Evolutionary conservation across 2,888 invertebrate genomes (phyloP), one percentile per base, ranked within the genome.

Genomic region (Phasia obesa): DNA sequence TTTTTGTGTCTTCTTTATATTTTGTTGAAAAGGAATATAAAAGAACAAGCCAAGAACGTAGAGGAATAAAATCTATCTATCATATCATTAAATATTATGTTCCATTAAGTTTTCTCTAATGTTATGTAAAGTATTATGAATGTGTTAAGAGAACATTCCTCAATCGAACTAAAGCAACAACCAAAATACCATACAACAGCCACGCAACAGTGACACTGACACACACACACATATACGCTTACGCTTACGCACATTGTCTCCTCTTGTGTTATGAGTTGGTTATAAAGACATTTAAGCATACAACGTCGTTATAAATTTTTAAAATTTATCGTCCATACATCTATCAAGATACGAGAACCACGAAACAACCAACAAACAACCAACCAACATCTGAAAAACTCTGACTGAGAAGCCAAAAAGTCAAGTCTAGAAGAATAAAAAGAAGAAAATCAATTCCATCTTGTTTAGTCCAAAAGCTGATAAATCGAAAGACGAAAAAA

Each of bases 81-180:
- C 67, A 83, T 79, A 83, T 83, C 75, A 79, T 83, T 83, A 79
- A 79, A 83, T 71, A 79, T 76, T 71, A 83, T 76, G 79, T 71
- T 67, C 79, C 83, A 83, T 83, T 83, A 83, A 79, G 60, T 79
- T 64, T 70, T 51, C 64, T 70, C 75, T 81, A 81, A 81, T 81
- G 59, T 81, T 81, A 81, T 81, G 81, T 81, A 75, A 80, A 80
- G 73, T 69, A 69, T 80, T 80, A 80, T 74, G 82, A 67, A 81
- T 77, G 83, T 83, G 83, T 79, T 83, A 83, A 83, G 79, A 79
- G 79, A 75, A 79, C 83, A 83, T 83, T 83, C 83, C 75, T 71
- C 83, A 83, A 79, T 83, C 76, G 83, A 83, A 79, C 75, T 83
- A 59, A 67, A 71, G 79, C 83, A 77, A 49, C 83, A 77, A 49